These are phyloP conservation scores for Melinaea menophilus DNA, from an alignment of 2,888 invertebrate species.

Conservation along the genomic window DNA sequence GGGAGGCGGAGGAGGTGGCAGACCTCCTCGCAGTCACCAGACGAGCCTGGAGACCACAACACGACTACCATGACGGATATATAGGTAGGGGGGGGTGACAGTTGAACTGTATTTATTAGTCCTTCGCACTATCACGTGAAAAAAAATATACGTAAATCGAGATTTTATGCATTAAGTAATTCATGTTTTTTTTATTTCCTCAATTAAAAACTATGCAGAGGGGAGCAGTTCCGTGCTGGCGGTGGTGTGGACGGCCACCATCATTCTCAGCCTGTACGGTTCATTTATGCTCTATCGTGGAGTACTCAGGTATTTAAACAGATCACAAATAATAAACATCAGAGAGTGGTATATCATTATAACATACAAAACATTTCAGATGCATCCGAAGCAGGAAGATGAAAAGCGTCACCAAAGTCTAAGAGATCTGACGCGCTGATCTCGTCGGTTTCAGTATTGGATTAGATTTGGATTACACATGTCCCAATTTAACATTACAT, in stretches of 20 bases:
- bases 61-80: slow-evolving; percentile 62
- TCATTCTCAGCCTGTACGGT: slow-evolving; percentile 61
- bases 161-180: too few species aligned
- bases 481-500: slow-evolving; percentile 23
- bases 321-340: neutral
- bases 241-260: slow-evolving; percentile 65
- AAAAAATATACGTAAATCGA: too few species aligned
- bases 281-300: slow-evolving; percentile 41
- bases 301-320: slow-evolving; percentile 27
- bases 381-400: slow-evolving; percentile 63
- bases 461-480: slow-evolving; percentile 23
- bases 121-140: too few species aligned
- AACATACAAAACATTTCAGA: slow-evolving; percentile 37
- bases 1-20: slow-evolving; percentile 55
- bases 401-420: slow-evolving; percentile 69
- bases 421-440: slow-evolving; percentile 38
- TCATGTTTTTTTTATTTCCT: neutral
- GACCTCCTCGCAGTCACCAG: slow-evolving; percentile 57
- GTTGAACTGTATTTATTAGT: neutral
- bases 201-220: slow-evolving; percentile 43
- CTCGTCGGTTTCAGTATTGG: slow-evolving; percentile 23
- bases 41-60: slow-evolving; percentile 46
- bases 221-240: slow-evolving; percentile 58
- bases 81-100: slow-evolving; percentile 45
- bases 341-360: too few species aligned